Percentiles rank a stretch among this genome's conserved stretches.
Evolutionary conservation across 1,140 invertebrate species (phyloP).

Genomic region (Diabrotica virgifera): DNA sequence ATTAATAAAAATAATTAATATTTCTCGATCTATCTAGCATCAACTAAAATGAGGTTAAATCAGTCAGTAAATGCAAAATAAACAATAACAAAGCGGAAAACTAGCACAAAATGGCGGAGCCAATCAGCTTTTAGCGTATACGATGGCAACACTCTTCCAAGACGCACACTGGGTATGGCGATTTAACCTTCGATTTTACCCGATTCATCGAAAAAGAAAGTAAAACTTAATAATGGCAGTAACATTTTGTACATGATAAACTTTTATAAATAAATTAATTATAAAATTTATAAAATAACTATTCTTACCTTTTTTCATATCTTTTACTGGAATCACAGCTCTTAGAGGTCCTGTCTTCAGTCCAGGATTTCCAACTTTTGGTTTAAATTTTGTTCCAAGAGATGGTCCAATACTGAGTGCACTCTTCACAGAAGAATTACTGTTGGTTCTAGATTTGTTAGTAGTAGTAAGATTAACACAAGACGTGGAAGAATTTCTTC

Average conservation of each 20-base stretch:
- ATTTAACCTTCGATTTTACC: too few species aligned
- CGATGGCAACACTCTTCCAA: too few species aligned
- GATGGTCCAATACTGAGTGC: slow-evolving; percentile 4
- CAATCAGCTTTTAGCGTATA: too few species aligned
- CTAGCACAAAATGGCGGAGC: too few species aligned
- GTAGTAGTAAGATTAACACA: not conserved
- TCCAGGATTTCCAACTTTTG: slow-evolving; percentile 7
- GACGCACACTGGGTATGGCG: too few species aligned
- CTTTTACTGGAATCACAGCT: slow-evolving; percentile 27
- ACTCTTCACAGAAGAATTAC: slow-evolving; percentile 13
- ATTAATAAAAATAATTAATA: too few species aligned
- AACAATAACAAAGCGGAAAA: too few species aligned
- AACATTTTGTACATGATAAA: not conserved
- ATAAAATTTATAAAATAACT: not conserved
- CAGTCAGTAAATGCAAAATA: too few species aligned
- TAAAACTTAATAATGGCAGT: too few species aligned
- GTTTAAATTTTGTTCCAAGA: slow-evolving; percentile 22
- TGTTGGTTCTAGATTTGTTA: slow-evolving; percentile 12
- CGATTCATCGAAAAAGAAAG: too few species aligned
- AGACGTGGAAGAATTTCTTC: not conserved
- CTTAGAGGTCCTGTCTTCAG: slow-evolving; percentile 24
- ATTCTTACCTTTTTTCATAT: slow-evolving; percentile 27
- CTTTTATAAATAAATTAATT: not conserved
- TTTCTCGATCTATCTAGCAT: too few species aligned
- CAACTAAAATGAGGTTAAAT: too few species aligned